Evolutionary conservation across 1,140 invertebrate species (phyloP), one percentile per base, ranked within the genome.

Genomic region (Ooceraea biroi): DNA sequence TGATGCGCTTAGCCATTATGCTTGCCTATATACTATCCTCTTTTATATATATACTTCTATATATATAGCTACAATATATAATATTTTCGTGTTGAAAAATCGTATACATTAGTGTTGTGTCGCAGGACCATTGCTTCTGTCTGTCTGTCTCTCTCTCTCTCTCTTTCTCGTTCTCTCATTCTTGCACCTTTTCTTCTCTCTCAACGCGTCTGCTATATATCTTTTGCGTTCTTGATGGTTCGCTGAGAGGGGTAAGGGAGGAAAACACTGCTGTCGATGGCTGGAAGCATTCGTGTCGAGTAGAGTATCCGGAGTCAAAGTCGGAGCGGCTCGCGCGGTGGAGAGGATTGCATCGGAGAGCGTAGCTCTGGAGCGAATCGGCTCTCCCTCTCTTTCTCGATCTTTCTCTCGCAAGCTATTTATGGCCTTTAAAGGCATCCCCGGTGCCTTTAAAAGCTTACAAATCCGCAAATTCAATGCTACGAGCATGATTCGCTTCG

Each of bases 81-180:
- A 92, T 93, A 93, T 94, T 94, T 93, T 88, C 91, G 92, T 93
- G 93, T 94, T 94, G 93, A 94, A 94, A 94, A 94, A 94, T 94
- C 94, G 94, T 94, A 94, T 94, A 94, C 94, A 94, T 94, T 93
- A 94, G 91, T 92, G 91, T 94, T 94, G 92, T 93, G 91, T 93
- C 88, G 91, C 91, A 94, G 90, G 93, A 92, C 92, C 93, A 93
- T 93, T 92, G 91, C 91, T 93, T 94, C 90, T 74, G 69, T 88
- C 91, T 90, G 88, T 90, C 80, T 90, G 30, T 82, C 50, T 73
- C 84, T 87, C 82, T 68, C 27, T 77, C 85, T 77, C 58, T 82
- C 82, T 82, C 66, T 73, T 69, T 88, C 77, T 74, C 68, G 77
- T 68, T 85, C 66, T 84, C 52, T 83, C 71, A 66, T 84, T 87